Evolutionary conservation across 2,888 invertebrate genomes (phyloP).

Genomic region (Plusia festucae): DNA sequence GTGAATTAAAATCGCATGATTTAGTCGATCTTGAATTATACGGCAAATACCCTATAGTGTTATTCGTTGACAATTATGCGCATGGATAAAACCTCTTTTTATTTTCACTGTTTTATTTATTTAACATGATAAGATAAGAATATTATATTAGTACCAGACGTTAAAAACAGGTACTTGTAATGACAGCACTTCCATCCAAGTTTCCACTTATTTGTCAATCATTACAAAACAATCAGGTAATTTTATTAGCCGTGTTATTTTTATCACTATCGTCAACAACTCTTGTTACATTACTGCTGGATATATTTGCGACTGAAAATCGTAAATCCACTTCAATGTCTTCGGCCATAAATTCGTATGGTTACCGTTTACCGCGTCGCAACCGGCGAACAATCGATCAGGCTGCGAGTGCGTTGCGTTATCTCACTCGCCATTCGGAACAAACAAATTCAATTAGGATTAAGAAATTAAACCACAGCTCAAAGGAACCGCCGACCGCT

Average conservation of each 20-base stretch:
- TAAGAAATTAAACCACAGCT: constrained; percentile 84
- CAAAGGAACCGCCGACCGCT: constrained; percentile 80
- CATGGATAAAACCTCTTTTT: no score
- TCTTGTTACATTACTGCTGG: not conserved
- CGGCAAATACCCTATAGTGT: not conserved
- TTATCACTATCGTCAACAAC: not conserved
- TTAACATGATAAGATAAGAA: not conserved
- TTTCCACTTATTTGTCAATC: constrained; percentile 4
- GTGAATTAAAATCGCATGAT: no score
- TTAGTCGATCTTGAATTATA: no score
- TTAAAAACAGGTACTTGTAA: not conserved
- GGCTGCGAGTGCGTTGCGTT: constrained; percentile 73
- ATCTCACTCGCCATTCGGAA: constrained; percentile 75
- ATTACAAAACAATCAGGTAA: constrained; percentile 4
- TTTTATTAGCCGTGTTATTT: not conserved
- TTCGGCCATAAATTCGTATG: constrained; percentile 48
- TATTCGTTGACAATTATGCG: not conserved
- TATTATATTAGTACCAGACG: not conserved
- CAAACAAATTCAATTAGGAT: constrained; percentile 89
- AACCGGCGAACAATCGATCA: constrained; percentile 74
- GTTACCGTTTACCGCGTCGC: constrained; percentile 47
- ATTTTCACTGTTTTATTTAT: no score
- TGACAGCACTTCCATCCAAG: not conserved
- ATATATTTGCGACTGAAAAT: not conserved
- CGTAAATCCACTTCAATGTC: constrained; percentile 16